Evolutionary conservation across 2,797 vertebrate species (phyloP).

Genomic region (Alectoris magna): DNA sequence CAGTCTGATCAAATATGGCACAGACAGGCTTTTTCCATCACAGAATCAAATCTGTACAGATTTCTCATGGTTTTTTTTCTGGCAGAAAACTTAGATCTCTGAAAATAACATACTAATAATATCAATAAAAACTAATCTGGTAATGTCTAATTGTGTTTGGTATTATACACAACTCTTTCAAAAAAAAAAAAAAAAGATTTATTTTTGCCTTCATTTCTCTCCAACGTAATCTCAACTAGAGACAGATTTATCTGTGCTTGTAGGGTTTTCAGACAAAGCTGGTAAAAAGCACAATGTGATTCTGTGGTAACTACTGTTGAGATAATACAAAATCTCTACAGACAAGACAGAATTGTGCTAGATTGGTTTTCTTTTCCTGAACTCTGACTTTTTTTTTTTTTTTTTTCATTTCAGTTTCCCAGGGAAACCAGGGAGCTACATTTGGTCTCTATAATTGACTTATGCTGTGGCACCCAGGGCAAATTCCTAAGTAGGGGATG

Average conservation of each 20-base stretch:
- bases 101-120: not conserved
- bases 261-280: constrained; percentile 36
- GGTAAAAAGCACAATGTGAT: constrained; percentile 41
- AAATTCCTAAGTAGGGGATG: constrained; percentile 35
- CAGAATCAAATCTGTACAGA: not conserved
- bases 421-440: constrained; percentile 46
- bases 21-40: not conserved
- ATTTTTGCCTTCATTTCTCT: constrained; percentile 30
- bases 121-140: not conserved
- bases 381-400: constrained; percentile 64
- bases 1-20: not conserved
- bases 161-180: not conserved
- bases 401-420: constrained; percentile 56
- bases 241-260: constrained; percentile 36
- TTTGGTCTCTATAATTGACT: constrained; percentile 51
- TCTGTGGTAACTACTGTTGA: constrained; percentile 48
- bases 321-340: constrained; percentile 50
- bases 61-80: not conserved
- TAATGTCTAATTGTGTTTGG: not conserved
- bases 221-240: constrained; percentile 5
- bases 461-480: constrained; percentile 51
- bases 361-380: constrained; percentile 59
- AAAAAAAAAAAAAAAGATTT: constrained; percentile 22
- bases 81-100: not conserved
- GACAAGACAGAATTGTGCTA: constrained; percentile 24